Percentiles rank a stretch among this genome's conserved stretches.
Conservation (phyloP, 2,113 vertebrate species). For the Burhinus bistriatus region DNA sequence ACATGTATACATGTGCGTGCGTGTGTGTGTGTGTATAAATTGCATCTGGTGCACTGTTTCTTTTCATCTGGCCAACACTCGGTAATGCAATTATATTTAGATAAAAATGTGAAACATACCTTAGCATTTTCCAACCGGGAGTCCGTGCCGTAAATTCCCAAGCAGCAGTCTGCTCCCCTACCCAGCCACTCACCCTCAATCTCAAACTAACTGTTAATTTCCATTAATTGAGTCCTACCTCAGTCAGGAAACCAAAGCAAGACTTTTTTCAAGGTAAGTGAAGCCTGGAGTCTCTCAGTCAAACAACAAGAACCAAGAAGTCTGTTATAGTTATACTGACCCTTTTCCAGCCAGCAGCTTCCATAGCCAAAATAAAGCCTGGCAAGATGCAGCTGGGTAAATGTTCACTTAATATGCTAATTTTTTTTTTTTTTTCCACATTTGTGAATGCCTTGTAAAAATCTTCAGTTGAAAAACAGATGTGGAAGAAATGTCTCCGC, state of each 20-base stretch:
- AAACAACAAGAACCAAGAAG: not conserved
- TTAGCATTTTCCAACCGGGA: not conserved
- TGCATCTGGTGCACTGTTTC: not conserved
- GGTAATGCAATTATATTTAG: slow-evolving; percentile 3
- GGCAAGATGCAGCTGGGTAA: not conserved
- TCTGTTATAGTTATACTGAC: not conserved
- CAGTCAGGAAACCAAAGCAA: slow-evolving; percentile 10
- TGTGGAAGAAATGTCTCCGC: not conserved
- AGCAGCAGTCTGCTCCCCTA: not conserved
- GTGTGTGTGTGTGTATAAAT: not conserved
- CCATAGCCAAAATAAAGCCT: slow-evolving; percentile 8
- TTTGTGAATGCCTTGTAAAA: slow-evolving; percentile 35
- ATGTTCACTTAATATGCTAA: not conserved
- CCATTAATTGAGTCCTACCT: not conserved
- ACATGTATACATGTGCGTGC: rapidly evolving
- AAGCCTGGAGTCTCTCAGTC: slow-evolving; percentile 3
- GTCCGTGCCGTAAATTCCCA: not conserved
- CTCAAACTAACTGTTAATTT: not conserved
- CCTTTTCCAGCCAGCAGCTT: not conserved
- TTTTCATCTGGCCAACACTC: slow-evolving; percentile 40
- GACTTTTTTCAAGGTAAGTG: not conserved
- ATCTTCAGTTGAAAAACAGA: not conserved
- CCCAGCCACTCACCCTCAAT: not conserved
- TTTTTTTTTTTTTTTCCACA: not conserved
- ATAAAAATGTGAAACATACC: slow-evolving; percentile 36